Percentiles rank a stretch among this genome's conserved stretches.
phyloP scores from a whole-genome alignment of 2,888 invertebrate species.

The Hypselothyrea guttata region DNA sequence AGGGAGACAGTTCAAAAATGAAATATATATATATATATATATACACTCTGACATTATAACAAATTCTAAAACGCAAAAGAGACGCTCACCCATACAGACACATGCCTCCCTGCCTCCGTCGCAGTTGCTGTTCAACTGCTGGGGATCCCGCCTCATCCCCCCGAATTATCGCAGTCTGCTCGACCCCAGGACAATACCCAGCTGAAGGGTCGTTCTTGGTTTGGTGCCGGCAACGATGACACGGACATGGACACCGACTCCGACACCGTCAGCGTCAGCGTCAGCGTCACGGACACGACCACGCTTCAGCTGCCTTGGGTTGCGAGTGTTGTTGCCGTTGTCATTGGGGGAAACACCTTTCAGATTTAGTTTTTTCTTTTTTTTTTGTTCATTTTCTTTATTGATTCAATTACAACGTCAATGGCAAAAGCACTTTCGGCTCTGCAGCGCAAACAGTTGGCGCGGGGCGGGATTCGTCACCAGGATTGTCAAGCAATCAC shows the following conservation, averaged over 20 bases:
- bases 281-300: constrained; percentile 24
- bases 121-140: constrained; percentile 34
- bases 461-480: constrained; percentile 18
- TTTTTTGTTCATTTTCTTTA: constrained; percentile 27
- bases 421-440: constrained; percentile 34
- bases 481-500: constrained; percentile 42
- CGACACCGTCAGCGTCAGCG: constrained; percentile 21
- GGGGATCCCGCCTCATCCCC: constrained; percentile 42
- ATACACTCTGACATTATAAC: constrained; percentile 37
- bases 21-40: constrained; percentile 62
- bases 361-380: too few relatives aligned
- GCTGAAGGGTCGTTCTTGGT: not conserved
- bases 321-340: constrained; percentile 40
- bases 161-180: too few relatives aligned
- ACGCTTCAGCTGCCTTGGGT: constrained; percentile 23
- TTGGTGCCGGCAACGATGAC: constrained; percentile 27
- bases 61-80: constrained; percentile 68
- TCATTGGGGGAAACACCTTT: constrained; percentile 35
- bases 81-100: constrained; percentile 44
- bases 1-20: constrained; percentile 74
- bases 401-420: constrained; percentile 72
- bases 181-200: constrained; percentile 28
- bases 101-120: too few relatives aligned
- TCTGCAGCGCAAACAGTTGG: constrained; percentile 3
- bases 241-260: constrained; percentile 19